Evolutionary conservation across 2,113 vertebrate genomes (phyloP), one percentile per base, ranked within the genome.

Genomic region (Hippocampus guttulatus): DNA sequence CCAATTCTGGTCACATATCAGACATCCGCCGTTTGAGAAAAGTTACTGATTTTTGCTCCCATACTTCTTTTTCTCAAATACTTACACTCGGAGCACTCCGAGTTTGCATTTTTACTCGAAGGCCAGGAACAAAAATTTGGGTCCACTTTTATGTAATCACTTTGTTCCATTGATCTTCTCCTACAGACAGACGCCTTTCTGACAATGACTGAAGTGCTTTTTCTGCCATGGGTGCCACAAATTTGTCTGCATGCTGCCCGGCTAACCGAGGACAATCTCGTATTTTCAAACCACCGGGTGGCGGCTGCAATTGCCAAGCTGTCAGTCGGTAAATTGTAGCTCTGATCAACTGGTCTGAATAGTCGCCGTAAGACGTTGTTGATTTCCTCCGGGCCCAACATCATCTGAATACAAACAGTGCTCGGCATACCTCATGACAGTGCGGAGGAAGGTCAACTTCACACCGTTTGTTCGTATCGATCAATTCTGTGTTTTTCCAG

Each of bases 331-430:
- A 77, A 79, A 80, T 54, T 69, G 73, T 33, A 18, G 54, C 71
- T 75, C 60, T 63, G 62, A 71, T 68, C 70, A 73, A 70, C 25
- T 67, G 69, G 16, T 30, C 45, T 69, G 64, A 69, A 33, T 57
- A 41, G 49, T 70, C 70, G 65, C 6, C 30, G 30, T 38, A 4
- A 62, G 18, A 62, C 30, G 57, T 33, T 25, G 18, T 9, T 27
- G 27, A 61, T 61, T 61, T 18, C 58, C 33, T 41, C 18, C 12
- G 61, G 57, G 20, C 49, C 30, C 57, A 65, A 57, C 69, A 72
- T 75, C 67, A 74, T 77, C 70, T 74, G 64, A 79, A 64, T 64
- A 77, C 71, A 84, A 76, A 63, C 74, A 83, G 72, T 70, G 77
- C 71, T 76, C 55, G 49, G 61, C 76, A 73, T 70, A 60, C 49